Base-by-base conservation (phyloP, 2,113 vertebrate species). In the Cryptomyrus ogoouensis region DNA sequence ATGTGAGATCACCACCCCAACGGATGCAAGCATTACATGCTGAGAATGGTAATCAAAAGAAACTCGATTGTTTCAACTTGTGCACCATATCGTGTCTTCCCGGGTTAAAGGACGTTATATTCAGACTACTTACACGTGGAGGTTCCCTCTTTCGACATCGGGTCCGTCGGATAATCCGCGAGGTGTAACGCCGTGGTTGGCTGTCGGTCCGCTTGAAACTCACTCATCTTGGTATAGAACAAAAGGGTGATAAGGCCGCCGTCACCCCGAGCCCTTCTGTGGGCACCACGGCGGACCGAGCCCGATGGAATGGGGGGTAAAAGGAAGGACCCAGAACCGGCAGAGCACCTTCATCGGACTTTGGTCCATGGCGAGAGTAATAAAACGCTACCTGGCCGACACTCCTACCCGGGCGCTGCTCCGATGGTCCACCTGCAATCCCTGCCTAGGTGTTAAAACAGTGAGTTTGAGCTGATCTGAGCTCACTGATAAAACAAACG, bases 361-460 rank as follows among this genome's bases (percentile, higher is more conserved):
- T 96, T 91, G 95, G 90, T 94, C 95, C 88, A 80, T 84, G 77
- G 90, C 74, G 92, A 90, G 92, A 52, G 93, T 95, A 93, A 95
- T 96, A 96, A 96, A 96, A 93, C 90, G 92, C 93, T 92, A 93
- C 93, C 94, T 94, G 93, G 93, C 91, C 94, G 96, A 94, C 96
- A 95, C 95, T 94, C 96, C 96, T 95, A 89, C 92, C 91, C 90
- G 90, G 77, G 90, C 91, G 91, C 91, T 85, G 88, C 49, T 46
- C 24, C 90, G 88, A 31, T 58, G 89, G 80, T 93, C 89, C 91
- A 93, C 90, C 90, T 91, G 89, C 90, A 94, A 91, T 91, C 53
- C 88, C 58, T 83, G 44, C 42, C 44, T 84, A 56, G 88, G n/a
- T 50, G 19, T n/a, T n/a, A 74, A 50, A 35, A 70, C 19, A 80